Evolutionary conservation across 2,888 invertebrate species (phyloP), one percentile per base, ranked within the genome.

Genomic region (Xiphydria camelus): DNA sequence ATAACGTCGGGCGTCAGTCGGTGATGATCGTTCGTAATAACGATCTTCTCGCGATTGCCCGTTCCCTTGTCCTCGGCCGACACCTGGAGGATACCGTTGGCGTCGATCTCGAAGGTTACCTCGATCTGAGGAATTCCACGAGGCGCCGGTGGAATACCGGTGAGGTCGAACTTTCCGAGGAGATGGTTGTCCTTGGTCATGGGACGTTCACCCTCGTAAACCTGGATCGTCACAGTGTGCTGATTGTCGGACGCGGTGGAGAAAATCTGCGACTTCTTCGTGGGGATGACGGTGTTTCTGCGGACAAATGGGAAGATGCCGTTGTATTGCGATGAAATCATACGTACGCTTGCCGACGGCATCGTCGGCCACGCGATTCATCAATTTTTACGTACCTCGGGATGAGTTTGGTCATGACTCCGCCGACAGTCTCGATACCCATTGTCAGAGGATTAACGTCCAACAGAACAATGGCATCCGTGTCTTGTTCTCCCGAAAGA

Each of bases 101-200:
- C 94, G 70, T 94, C 94, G 62, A 94, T 94, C 77, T 94, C 94
- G 67, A 94, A 94, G 0, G 93, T 93, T 4, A 94, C 94, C 76
- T 94, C 94, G 67, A 94, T 94, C 74, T 94, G 94, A 31, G 94
- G 94, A 49, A 94, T 92, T 51, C 94, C 94, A 67, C 94, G 81
- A 0, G 93, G 94, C 38, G 94, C 94, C 31, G 96, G 95, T 48
- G 97, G 96, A 65, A 97, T 96, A 51, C 95, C 96, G 47, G 94
- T 96, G 50, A 98, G 79, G 73, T 99, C 98, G 78, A 99, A 99
- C 78, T 97, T 98, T 53, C 99, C 99, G 49, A 99, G 83, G 57
- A 95, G 82, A 78, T 99, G 98, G 79, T 99, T 99, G 79, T 99
- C 98, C 79, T 98, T 98, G 57, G 98, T 98, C 98, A 99, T 97